Conservation (phyloP, 1,140 invertebrate species). For the Drosophila baimaii region DNA sequence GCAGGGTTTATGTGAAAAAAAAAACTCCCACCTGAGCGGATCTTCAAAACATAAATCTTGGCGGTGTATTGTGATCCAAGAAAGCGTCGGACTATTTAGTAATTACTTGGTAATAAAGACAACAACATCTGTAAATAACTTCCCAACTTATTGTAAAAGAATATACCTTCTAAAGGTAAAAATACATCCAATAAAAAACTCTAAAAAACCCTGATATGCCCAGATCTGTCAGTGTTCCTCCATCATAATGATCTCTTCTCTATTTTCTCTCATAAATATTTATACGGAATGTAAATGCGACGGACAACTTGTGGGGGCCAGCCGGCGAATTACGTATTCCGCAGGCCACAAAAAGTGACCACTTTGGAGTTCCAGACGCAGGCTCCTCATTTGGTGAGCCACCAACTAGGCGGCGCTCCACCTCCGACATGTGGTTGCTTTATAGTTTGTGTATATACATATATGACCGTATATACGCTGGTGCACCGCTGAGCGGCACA, state of each 20-base stretch:
- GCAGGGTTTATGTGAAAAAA: conserved; percentile 14
- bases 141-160: neutral
- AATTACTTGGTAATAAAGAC: neutral
- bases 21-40: conserved; percentile 16
- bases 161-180: too few relatives aligned
- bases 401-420: conserved; percentile 72
- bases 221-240: conserved; percentile 12
- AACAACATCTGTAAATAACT: neutral
- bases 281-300: conserved; percentile 71
- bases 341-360: conserved; percentile 52
- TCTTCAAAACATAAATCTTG: conserved; percentile 4
- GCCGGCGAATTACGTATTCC: conserved; percentile 67
- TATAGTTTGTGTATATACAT: conserved; percentile 1
- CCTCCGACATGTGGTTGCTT: conserved; percentile 5
- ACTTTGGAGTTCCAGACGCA: conserved; percentile 26
- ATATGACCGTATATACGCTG: conserved; percentile 24
- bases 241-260: conserved; percentile 63
- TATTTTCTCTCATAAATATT: conserved; percentile 78
- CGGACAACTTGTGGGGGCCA: conserved; percentile 68
- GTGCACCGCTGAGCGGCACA: conserved; percentile 55
- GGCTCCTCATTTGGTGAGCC: conserved; percentile 77
- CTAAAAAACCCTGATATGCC: neutral
- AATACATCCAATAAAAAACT: too few relatives aligned
- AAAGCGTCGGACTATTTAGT: neutral
- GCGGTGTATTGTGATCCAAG: neutral